phyloP scores from a whole-genome alignment of 1,140 invertebrate genomes.

The Maconellicoccus hirsutus region DNA sequence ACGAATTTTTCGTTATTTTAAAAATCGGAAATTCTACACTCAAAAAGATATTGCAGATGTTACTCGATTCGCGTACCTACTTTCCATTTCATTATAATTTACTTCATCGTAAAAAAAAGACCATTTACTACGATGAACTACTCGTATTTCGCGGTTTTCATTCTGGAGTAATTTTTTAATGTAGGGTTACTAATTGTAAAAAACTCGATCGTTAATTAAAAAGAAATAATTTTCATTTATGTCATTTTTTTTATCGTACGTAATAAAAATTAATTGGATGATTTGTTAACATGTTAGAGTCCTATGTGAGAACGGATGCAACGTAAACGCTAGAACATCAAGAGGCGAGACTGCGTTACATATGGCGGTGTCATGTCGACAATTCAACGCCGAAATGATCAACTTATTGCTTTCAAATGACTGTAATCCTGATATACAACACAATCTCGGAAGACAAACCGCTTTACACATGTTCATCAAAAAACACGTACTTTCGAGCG shows the following conservation, averaged over 20 bases:
- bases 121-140: too few relatives aligned
- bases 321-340: conserved; percentile 35
- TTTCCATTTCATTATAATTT: too few relatives aligned
- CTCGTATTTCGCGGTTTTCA: too few relatives aligned
- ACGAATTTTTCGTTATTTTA: too few relatives aligned
- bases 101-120: too few relatives aligned
- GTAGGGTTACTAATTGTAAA: too few relatives aligned
- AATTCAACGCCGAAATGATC: conserved; percentile 34
- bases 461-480: conserved; percentile 36
- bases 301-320: conserved; percentile 35
- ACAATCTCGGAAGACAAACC: conserved; percentile 36
- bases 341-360: conserved; percentile 38
- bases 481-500: conserved; percentile 32
- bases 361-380: conserved; percentile 35
- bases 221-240: neutral
- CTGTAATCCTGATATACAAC: conserved; percentile 36
- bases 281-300: conserved; percentile 29
- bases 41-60: too few relatives aligned
- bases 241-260: neutral
- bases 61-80: too few relatives aligned
- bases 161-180: too few relatives aligned
- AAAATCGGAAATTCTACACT: too few relatives aligned
- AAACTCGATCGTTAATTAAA: too few relatives aligned
- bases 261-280: conserved; percentile 11
- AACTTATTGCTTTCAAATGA: conserved; percentile 34